A percentile compares a stretch with the other conserved stretches of the same genome.
These are phyloP conservation scores for Microdon myrmicae DNA, from an alignment of 2,888 invertebrate species.

Conservation along the genomic window DNA sequence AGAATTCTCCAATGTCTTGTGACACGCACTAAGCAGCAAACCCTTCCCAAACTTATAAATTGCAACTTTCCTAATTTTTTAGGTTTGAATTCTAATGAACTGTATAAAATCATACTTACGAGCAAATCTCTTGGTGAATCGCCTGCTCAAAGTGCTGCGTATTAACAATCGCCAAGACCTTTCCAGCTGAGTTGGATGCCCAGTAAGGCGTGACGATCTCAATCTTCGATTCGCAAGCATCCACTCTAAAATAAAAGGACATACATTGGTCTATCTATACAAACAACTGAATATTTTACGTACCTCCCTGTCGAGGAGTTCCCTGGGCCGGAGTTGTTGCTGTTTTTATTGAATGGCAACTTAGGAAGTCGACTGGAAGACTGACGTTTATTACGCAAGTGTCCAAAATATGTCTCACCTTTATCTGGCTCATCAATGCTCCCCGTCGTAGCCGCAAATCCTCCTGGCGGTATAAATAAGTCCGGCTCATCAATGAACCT, in stretches of 20 bases:
- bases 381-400: conserved; percentile 70
- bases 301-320: conserved; percentile 59
- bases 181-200: conserved; percentile 92
- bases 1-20: too few relatives aligned
- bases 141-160: conserved; percentile 95
- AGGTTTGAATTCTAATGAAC: too few relatives aligned
- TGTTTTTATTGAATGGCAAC: conserved; percentile 53
- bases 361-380: conserved; percentile 57
- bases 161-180: conserved; percentile 90
- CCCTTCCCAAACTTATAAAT: too few relatives aligned
- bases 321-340: conserved; percentile 38
- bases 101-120: conserved; percentile 82
- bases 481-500: conserved; percentile 66
- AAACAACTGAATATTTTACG: conserved; percentile 4
- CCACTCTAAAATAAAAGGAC: conserved; percentile 71
- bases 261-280: background rate
- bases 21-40: too few relatives aligned
- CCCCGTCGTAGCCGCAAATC: conserved; percentile 71
- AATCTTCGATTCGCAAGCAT: conserved; percentile 90
- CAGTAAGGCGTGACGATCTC: conserved; percentile 95
- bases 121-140: conserved; percentile 93
- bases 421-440: conserved; percentile 62
- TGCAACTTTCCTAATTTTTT: too few relatives aligned
- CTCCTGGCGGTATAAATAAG: conserved; percentile 67
- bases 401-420: conserved; percentile 70